These are phyloP conservation scores for Psittacula cyanocephala DNA, from an alignment of 2,113 vertebrate species.

Conservation along the genomic window DNA sequence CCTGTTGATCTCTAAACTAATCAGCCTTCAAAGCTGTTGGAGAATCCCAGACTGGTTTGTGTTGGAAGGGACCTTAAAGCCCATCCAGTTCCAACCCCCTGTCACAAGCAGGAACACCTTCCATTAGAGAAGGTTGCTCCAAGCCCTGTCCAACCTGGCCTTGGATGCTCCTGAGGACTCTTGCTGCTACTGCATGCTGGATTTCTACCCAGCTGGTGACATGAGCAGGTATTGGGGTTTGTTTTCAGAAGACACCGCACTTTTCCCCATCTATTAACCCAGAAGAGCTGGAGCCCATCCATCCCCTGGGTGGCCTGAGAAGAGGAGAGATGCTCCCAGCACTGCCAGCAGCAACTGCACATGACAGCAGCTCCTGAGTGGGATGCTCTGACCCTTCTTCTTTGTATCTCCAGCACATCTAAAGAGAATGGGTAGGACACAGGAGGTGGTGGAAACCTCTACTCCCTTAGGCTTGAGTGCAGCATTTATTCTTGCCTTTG, in stretches of 20 bases:
- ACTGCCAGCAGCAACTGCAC: background rate
- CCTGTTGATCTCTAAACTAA: background rate
- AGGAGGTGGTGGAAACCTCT: background rate
- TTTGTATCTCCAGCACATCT: background rate
- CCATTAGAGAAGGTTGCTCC: background rate
- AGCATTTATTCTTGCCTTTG: background rate
- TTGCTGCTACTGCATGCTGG: background rate
- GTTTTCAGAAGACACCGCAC: background rate
- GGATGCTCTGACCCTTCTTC: background rate
- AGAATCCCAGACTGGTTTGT: background rate
- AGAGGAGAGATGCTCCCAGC: background rate
- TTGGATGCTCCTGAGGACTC: background rate
- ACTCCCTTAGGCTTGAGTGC: background rate
- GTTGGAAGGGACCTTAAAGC: background rate
- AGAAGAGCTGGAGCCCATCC: background rate
- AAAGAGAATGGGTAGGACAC: fast-evolving
- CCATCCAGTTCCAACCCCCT: background rate
- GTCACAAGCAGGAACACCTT: background rate
- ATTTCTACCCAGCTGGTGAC: background rate
- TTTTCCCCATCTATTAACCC: background rate
- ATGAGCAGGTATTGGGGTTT: background rate
- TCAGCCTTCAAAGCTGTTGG: background rate
- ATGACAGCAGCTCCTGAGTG: fast-evolving
- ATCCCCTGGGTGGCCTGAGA: background rate
- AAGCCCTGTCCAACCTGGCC: background rate